Conservation (phyloP, 2,113 vertebrate genomes). For the Pteruthius melanotis region DNA sequence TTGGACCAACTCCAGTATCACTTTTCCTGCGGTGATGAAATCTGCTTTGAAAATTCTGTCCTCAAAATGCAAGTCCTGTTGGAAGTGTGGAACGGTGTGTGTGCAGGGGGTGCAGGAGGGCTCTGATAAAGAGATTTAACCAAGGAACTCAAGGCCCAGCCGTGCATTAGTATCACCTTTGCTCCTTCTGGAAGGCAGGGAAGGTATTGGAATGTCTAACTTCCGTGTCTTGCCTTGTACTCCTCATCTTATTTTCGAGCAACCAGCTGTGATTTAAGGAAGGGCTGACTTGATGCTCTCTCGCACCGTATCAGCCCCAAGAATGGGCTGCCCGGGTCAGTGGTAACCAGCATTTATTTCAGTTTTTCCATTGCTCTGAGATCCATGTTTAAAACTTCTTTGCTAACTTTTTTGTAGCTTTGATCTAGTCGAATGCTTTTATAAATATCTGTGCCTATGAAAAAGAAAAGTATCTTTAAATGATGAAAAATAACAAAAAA, state of each 20-base stretch:
- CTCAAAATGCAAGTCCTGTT: neutral
- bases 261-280: neutral
- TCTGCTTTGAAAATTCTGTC: neutral
- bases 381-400: neutral
- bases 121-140: neutral
- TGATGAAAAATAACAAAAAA: neutral
- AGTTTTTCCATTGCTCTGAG: neutral
- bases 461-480: neutral
- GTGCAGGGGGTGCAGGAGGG: neutral
- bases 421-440: neutral
- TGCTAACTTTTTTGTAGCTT: neutral
- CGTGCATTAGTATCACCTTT: neutral
- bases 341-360: neutral
- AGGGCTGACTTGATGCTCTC: neutral
- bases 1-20: neutral
- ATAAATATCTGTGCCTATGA: neutral
- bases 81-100: neutral
- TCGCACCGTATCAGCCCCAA: neutral
- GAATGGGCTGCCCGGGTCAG: neutral
- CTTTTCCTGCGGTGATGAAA: slow-evolving; percentile 7
- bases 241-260: neutral
- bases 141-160: neutral
- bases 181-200: neutral
- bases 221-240: neutral
- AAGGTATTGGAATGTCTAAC: neutral